Conservation (phyloP, 2,113 vertebrate species). For the Silurus meridionalis region DNA sequence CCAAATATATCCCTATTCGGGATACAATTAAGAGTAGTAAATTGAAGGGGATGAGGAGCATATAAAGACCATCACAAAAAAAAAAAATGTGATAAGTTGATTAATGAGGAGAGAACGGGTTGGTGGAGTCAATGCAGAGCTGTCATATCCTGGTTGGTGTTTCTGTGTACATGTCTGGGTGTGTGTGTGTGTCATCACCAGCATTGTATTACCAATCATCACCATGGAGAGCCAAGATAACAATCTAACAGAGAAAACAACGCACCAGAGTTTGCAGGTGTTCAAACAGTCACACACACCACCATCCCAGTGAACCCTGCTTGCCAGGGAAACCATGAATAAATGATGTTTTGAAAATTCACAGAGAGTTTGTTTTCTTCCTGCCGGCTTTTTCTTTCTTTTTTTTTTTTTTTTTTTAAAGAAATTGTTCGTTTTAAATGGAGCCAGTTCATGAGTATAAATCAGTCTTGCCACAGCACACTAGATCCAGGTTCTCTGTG, state of each 20-base stretch:
- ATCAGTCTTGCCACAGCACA: slow-evolving; percentile 30
- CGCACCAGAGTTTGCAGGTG: slow-evolving; percentile 33
- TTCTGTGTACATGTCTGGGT: slow-evolving; percentile 14
- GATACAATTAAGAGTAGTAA: slow-evolving; percentile 63
- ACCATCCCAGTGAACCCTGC: background rate
- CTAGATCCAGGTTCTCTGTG: slow-evolving; percentile 33
- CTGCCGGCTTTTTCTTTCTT: background rate
- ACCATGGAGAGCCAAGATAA: slow-evolving; percentile 20
- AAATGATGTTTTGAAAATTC: slow-evolving; percentile 26
- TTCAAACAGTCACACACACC: slow-evolving; percentile 11
- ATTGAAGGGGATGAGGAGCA: slow-evolving; percentile 50
- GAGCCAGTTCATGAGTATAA: slow-evolving; percentile 8
- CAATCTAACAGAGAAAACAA: slow-evolving; percentile 31
- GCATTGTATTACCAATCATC: slow-evolving; percentile 37
- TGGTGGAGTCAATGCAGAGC: slow-evolving; percentile 29
- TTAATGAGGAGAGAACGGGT: slow-evolving; percentile 35
- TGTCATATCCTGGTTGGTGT: slow-evolving; percentile 38
- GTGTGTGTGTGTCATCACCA: slow-evolving; percentile 35
- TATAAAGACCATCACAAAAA: slow-evolving; percentile 40
- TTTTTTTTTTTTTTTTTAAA: background rate
- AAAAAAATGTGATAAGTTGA: slow-evolving; percentile 43
- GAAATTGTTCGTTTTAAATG: slow-evolving; percentile 24
- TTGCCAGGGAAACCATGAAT: slow-evolving; percentile 27
- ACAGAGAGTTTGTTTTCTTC: slow-evolving; percentile 1
- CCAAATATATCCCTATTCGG: slow-evolving; percentile 66